phyloP scores from a whole-genome alignment of 2,113 vertebrate genomes.

The Rhinoptilus africanus region DNA sequence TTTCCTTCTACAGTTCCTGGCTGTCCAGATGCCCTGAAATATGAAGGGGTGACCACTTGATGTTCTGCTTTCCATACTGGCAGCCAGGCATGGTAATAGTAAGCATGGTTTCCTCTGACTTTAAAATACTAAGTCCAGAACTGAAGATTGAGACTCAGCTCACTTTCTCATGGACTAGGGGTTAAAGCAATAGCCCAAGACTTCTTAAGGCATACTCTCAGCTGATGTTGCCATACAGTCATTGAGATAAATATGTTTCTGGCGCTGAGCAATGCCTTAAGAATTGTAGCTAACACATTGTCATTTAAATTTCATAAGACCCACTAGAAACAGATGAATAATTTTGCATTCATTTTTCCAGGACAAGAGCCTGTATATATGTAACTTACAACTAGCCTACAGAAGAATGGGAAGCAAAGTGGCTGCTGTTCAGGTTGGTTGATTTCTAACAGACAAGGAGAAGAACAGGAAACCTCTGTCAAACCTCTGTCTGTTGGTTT shows the following conservation, averaged over 20 bases:
- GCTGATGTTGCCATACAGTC: background rate
- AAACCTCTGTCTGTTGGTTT: background rate
- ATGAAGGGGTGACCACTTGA: background rate
- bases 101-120: background rate
- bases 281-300: background rate
- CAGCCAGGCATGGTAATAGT: background rate
- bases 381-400: background rate
- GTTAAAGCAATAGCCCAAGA: background rate
- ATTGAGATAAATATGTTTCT: background rate
- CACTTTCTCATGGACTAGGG: background rate
- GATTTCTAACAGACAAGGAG: background rate
- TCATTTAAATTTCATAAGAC: background rate
- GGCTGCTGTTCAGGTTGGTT: background rate
- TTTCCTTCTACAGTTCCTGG: background rate
- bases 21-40: background rate
- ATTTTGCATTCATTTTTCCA: background rate
- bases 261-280: background rate
- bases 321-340: background rate
- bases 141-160: background rate
- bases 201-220: background rate
- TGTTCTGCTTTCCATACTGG: background rate
- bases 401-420: background rate
- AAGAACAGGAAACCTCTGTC: background rate
- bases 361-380: background rate
- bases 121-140: background rate